Base-by-base conservation (phyloP, 2,888 invertebrate genomes). In the Alitta virens region DNA sequence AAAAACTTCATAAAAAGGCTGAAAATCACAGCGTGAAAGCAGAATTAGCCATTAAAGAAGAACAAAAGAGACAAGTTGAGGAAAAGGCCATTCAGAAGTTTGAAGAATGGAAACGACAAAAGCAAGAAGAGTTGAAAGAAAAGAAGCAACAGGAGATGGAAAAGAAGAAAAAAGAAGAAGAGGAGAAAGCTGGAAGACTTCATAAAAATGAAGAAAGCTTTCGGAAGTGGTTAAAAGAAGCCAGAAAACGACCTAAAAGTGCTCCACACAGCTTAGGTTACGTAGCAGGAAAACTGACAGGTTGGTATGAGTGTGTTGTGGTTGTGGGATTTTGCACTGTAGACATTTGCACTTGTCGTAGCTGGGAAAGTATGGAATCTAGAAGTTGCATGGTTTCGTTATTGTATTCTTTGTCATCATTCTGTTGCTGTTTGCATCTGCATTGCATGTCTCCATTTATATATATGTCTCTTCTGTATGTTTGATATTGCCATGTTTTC, bases 241-340 rank as follows among this genome's bases (percentile, higher is more conserved):
- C 74, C 1, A 68, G 72, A 33, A 66, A 69, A 21, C 64, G 73
- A 56, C 75, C 74, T 0, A 72, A 74, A 61, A 72, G 74, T 27
- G 70, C 72, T 23, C 73, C 72, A 1, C 72, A 72, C 50, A 75
- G 75, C 60, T 74, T 71, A 60, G 75, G 75, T 26, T 75, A 74
- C 58, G 67, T 72, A 2, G 69, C 71, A 23, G 76, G 74, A 50
- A 75, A 77, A 71, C 64, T 77, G 16, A 75, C 74, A 67, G 76
- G 77, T 76, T 60, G 51, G 56, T 43, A n/a, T n/a, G n/a, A n/a
- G n/a, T n/a, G n/a, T n/a, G n/a, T n/a, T n/a, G n/a, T n/a, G n/a
- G n/a, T n/a, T n/a, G n/a, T n/a, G n/a, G n/a, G n/a, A n/a, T n/a
- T n/a, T n/a, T n/a, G n/a, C n/a, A n/a, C n/a, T n/a, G n/a, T n/a